A percentile compares a stretch with the other conserved stretches of the same genome.
These are phyloP conservation scores for Betta splendens DNA, from an alignment of 2,797 vertebrate species.

Conservation along the genomic window DNA sequence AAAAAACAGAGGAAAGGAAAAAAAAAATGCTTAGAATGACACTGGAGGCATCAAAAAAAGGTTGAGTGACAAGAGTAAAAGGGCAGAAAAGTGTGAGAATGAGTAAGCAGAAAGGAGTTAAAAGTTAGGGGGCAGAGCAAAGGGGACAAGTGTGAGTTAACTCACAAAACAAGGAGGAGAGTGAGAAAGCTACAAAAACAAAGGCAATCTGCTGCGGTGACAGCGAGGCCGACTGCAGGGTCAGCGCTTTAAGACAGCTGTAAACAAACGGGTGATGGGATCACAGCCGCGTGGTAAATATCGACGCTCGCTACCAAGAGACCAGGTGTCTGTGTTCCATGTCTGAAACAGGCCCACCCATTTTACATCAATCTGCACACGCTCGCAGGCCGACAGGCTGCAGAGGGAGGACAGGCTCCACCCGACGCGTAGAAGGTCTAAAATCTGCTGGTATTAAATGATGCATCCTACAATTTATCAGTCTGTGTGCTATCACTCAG, in stretches of 20 bases:
- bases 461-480: neutral
- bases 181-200: slow-evolving; percentile 3
- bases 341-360: slow-evolving; percentile 33
- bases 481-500: neutral
- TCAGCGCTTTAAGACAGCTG: slow-evolving; percentile 55
- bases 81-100: slow-evolving; percentile 1
- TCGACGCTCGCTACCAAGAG: slow-evolving; percentile 54
- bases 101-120: neutral
- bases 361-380: slow-evolving; percentile 33
- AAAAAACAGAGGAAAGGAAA: slow-evolving; percentile 6
- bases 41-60: neutral
- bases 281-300: slow-evolving; percentile 62
- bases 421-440: neutral
- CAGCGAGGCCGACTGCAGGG: slow-evolving; percentile 48
- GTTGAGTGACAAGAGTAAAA: neutral
- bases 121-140: slow-evolving; percentile 1
- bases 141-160: neutral
- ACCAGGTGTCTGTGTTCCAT: slow-evolving; percentile 47
- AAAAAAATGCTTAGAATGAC: neutral
- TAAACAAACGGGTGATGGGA: slow-evolving; percentile 68
- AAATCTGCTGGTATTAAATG: neutral
- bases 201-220: slow-evolving; percentile 23
- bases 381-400: slow-evolving; percentile 2
- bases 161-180: neutral
- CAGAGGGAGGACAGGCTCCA: neutral